A percentile compares a stretch with the other conserved stretches of the same genome.
Conservation (phyloP, 2,113 vertebrate genomes). For the Podarcis cretensis region DNA sequence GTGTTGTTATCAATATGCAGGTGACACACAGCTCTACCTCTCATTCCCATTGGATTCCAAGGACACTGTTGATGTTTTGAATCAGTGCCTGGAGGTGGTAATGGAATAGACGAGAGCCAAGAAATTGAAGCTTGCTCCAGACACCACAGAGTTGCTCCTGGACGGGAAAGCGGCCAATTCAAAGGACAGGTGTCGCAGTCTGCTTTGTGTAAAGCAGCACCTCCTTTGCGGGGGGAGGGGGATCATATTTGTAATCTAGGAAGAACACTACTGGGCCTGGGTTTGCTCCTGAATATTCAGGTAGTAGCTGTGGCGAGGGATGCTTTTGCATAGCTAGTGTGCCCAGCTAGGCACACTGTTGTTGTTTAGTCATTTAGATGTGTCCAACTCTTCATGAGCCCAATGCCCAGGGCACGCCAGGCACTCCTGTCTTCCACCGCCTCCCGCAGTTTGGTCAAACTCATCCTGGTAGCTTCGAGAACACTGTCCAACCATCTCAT, state of each 20-base stretch:
- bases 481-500: no score
- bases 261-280: background rate
- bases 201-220: background rate
- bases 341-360: no score
- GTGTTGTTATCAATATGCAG: background rate
- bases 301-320: background rate
- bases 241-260: background rate
- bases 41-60: background rate
- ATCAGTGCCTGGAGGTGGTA: background rate
- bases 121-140: background rate
- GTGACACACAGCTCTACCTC: background rate
- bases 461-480: no score
- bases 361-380: no score
- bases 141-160: background rate
- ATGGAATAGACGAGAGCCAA: background rate
- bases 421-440: no score
- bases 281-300: background rate
- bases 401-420: no score
- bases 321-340: background rate
- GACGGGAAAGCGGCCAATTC: background rate
- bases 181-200: background rate
- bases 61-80: background rate
- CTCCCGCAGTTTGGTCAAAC: no score
- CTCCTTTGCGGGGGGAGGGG: background rate
- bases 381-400: no score